Conservation (phyloP, 2,888 invertebrate genomes). For the Euplagia quadripunctaria region DNA sequence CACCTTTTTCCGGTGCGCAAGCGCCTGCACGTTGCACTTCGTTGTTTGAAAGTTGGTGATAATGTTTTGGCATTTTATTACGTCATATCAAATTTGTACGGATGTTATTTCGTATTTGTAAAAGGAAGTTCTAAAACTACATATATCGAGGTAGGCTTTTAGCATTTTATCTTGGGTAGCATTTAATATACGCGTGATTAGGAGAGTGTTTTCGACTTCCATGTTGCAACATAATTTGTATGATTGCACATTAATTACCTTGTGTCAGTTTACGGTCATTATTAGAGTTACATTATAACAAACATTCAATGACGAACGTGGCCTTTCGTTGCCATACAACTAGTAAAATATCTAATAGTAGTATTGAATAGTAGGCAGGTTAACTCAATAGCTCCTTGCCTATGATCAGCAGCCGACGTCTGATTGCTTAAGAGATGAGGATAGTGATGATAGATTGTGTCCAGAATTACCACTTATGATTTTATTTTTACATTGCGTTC, state of each 20-base stretch:
- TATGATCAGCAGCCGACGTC: not conserved
- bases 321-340: not conserved
- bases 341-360: not conserved
- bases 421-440: not conserved
- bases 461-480: no score
- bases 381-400: not conserved
- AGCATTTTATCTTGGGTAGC: slow-evolving; percentile 6
- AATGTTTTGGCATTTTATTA: slow-evolving; percentile 11
- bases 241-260: slow-evolving; percentile 5
- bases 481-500: no score
- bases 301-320: not conserved
- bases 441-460: not conserved
- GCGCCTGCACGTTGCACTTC: slow-evolving; percentile 33
- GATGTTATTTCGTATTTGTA: not conserved
- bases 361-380: not conserved
- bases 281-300: slow-evolving; percentile 1
- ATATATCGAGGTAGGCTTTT: slow-evolving; percentile 8
- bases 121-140: not conserved
- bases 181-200: slow-evolving; percentile 3
- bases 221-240: slow-evolving; percentile 8
- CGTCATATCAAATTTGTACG: slow-evolving; percentile 23
- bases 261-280: slow-evolving; percentile 7
- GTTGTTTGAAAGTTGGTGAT: slow-evolving; percentile 1
- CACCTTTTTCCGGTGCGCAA: slow-evolving; percentile 79
- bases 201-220: slow-evolving; percentile 2